These are phyloP conservation scores for Tryphoninae sp. DNA, from an alignment of 2,888 invertebrate species.

Conservation along the genomic window DNA sequence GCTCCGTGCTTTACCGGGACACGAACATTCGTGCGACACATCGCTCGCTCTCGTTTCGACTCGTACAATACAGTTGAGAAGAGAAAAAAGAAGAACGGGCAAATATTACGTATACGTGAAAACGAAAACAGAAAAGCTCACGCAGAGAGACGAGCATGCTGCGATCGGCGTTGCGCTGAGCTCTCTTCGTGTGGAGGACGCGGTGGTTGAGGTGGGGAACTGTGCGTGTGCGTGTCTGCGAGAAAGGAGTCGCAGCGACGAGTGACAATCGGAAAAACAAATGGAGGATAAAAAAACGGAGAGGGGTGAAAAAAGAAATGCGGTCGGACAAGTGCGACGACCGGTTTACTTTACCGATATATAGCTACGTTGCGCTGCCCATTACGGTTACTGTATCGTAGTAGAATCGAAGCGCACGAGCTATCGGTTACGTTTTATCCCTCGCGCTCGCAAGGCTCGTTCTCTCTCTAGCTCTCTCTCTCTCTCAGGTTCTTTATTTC, in stretches of 20 bases:
- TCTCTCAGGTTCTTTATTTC: not conserved
- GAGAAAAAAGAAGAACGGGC: not conserved
- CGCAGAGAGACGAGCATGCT: not conserved
- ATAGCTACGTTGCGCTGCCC: slow-evolving; percentile 42
- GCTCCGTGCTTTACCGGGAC: slow-evolving; percentile 22
- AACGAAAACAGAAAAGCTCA: slow-evolving; percentile 3
- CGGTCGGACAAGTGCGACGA: slow-evolving; percentile 51
- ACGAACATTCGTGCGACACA: slow-evolving; percentile 36
- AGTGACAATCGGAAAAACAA: not conserved
- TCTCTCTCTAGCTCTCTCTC: too few species aligned
- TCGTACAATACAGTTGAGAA: slow-evolving; percentile 27
- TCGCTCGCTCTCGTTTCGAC: slow-evolving; percentile 2
- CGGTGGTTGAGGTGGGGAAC: not conserved
- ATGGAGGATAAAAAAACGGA: not conserved
- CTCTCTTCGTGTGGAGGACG: not conserved
- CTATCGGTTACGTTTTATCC: not conserved
- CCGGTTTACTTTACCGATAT: slow-evolving; percentile 40
- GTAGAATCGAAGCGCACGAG: slow-evolving; percentile 23
- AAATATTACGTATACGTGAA: not conserved
- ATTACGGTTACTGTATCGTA: slow-evolving; percentile 32
- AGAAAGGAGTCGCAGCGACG: too few species aligned
- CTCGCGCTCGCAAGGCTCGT: not conserved
- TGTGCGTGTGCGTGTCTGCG: too few species aligned
- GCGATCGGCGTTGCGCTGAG: slow-evolving; percentile 10
- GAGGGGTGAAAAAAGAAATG: not conserved